A percentile compares a stretch with the other conserved stretches of the same genome.
Conservation (phyloP, 1,140 invertebrate species). For the Drosophila miranda region DNA sequence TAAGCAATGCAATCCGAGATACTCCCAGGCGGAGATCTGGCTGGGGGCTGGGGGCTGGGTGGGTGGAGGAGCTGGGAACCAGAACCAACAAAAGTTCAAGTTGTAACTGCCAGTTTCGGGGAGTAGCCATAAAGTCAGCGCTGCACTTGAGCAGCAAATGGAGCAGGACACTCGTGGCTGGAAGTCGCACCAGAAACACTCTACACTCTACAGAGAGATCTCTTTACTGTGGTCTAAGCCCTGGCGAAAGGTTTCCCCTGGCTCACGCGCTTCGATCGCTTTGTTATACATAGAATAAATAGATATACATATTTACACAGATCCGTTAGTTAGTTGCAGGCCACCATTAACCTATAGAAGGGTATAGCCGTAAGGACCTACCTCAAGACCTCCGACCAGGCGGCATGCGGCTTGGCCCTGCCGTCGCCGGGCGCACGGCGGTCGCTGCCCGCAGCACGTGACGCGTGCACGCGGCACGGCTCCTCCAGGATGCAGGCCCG, state of each 20-base stretch:
- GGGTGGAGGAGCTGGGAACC: constrained; percentile 13
- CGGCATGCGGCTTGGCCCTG: constrained; percentile 69
- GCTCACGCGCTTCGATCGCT: too few relatives aligned
- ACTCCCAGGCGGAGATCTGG: background rate
- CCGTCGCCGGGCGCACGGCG: constrained; percentile 44
- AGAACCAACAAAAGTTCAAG: constrained; percentile 55
- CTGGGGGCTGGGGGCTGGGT: background rate
- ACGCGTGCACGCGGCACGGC: constrained; percentile 86
- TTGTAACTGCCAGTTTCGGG: constrained; percentile 51
- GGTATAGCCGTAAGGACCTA: constrained; percentile 67
- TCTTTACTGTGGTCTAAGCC: too few relatives aligned
- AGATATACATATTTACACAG: too few relatives aligned
- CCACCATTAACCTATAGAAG: too few relatives aligned
- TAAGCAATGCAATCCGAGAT: constrained; percentile 68
- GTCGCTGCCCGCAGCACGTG: constrained; percentile 65
- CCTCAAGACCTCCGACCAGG: constrained; percentile 87
- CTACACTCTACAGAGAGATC: too few relatives aligned
- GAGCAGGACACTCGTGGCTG: constrained; percentile 4
- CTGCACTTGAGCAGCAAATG: constrained; percentile 37
- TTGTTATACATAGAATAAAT: too few relatives aligned
- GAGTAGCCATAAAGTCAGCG: constrained; percentile 52
- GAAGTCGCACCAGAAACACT: background rate
- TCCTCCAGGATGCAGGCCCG: constrained; percentile 87
- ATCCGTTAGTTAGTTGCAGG: too few relatives aligned
- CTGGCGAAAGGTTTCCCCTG: too few relatives aligned